A percentile compares a stretch with the other conserved stretches of the same genome.
phyloP scores from a whole-genome alignment of 1,140 invertebrate species.

The Anastrepha ludens region DNA sequence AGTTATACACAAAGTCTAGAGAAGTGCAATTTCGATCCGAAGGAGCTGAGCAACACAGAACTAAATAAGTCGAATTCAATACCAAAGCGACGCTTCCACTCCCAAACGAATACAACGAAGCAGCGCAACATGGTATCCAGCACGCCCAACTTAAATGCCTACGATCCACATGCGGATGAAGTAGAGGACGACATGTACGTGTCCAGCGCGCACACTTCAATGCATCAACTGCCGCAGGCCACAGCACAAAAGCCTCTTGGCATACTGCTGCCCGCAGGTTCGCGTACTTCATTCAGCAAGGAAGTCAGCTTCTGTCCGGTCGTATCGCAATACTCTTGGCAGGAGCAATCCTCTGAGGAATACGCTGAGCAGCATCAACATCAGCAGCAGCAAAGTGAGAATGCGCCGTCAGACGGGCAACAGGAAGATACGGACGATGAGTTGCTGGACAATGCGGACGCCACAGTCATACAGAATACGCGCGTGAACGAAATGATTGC shows the following conservation, averaged over 20 bases:
- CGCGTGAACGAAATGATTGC: slow-evolving; percentile 70
- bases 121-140: slow-evolving; percentile 77
- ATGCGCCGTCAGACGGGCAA: slow-evolving; percentile 57
- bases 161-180: slow-evolving; percentile 68
- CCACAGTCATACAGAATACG: slow-evolving; percentile 68
- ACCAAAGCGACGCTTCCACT: slow-evolving; percentile 69
- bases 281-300: slow-evolving; percentile 74
- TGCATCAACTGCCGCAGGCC: slow-evolving; percentile 76
- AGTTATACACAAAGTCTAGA: slow-evolving; percentile 70
- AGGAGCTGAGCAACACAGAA: slow-evolving; percentile 56
- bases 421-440: slow-evolving; percentile 62
- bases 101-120: slow-evolving; percentile 72
- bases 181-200: slow-evolving; percentile 70
- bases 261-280: slow-evolving; percentile 76
- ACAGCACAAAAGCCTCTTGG: slow-evolving; percentile 74
- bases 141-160: slow-evolving; percentile 79
- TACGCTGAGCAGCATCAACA: slow-evolving; percentile 42
- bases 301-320: slow-evolving; percentile 83
- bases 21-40: slow-evolving; percentile 66
- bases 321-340: slow-evolving; percentile 83
- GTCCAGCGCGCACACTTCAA: slow-evolving; percentile 74
- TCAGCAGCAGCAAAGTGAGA: neutral
- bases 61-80: slow-evolving; percentile 56
- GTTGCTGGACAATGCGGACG: slow-evolving; percentile 65
- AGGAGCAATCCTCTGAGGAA: slow-evolving; percentile 75